A percentile compares a stretch with the other conserved stretches of the same genome.
Conservation (phyloP, 2,113 vertebrate species). For the Grallaria varia region DNA sequence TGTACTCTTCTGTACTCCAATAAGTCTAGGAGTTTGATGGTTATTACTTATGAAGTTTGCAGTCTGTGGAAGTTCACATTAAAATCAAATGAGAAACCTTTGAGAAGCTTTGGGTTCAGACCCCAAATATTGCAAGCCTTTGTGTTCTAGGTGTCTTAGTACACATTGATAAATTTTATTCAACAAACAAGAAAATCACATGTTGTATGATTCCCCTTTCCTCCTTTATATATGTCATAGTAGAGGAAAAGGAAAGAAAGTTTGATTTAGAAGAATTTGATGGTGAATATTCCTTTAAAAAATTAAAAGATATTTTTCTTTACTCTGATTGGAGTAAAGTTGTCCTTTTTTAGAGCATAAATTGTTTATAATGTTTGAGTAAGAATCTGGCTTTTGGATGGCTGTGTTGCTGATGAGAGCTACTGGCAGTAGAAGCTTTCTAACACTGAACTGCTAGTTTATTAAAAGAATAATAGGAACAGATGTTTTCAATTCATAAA, state of each 20-base stretch:
- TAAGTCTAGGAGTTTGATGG: neutral
- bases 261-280: neutral
- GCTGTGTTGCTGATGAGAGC: neutral
- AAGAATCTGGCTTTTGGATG: neutral
- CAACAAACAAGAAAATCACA: neutral
- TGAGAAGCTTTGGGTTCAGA: neutral
- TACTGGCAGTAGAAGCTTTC: constrained; percentile 16
- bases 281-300: neutral
- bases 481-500: constrained; percentile 60
- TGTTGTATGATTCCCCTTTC: neutral
- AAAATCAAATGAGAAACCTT: neutral
- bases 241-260: neutral
- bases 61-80: neutral
- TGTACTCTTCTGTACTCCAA: neutral
- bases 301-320: neutral
- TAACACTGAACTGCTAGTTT: neutral
- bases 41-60: neutral
- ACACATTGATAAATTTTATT: neutral
- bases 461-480: constrained; percentile 54
- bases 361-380: neutral
- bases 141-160: neutral
- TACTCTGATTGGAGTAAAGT: neutral
- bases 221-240: neutral
- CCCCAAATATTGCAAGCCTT: neutral
- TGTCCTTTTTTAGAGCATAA: neutral